phyloP scores from a whole-genome alignment of 1,140 invertebrate species.

The Nasonia giraulti region DNA sequence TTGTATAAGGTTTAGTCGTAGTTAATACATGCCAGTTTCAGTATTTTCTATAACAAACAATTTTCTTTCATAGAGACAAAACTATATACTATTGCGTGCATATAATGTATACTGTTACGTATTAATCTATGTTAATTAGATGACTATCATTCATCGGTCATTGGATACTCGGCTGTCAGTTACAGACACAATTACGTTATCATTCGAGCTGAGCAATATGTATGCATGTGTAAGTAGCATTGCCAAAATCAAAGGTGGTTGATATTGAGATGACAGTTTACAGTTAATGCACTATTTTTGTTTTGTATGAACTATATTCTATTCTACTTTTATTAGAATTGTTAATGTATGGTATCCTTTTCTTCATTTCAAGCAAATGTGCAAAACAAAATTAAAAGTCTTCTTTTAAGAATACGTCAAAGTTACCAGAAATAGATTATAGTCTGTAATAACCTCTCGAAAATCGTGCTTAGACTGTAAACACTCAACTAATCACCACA shows the following conservation, averaged over 20 bases:
- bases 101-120: neutral
- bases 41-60: too few relatives aligned
- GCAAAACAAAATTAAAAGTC: neutral
- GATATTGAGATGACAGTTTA: conserved; percentile 7
- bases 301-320: neutral
- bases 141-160: neutral
- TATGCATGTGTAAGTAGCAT: neutral
- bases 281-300: neutral
- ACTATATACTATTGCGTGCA: neutral
- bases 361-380: neutral
- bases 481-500: conserved; percentile 27
- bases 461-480: conserved; percentile 36
- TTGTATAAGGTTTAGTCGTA: neutral
- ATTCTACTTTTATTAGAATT: too few relatives aligned
- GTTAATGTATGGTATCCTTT: neutral
- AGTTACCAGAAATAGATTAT: too few relatives aligned
- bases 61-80: too few relatives aligned
- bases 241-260: conserved; percentile 2
- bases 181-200: conserved; percentile 33
- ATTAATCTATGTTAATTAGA: neutral
- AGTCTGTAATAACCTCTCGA: neutral
- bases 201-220: neutral
- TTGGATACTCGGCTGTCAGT: conserved; percentile 14
- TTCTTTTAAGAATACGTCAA: too few relatives aligned
- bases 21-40: neutral